A percentile compares a stretch with the other conserved stretches of the same genome.
These are phyloP conservation scores for Steinernema carpocapsae DNA, from an alignment of 2,888 invertebrate species.

Conservation along the genomic window DNA sequence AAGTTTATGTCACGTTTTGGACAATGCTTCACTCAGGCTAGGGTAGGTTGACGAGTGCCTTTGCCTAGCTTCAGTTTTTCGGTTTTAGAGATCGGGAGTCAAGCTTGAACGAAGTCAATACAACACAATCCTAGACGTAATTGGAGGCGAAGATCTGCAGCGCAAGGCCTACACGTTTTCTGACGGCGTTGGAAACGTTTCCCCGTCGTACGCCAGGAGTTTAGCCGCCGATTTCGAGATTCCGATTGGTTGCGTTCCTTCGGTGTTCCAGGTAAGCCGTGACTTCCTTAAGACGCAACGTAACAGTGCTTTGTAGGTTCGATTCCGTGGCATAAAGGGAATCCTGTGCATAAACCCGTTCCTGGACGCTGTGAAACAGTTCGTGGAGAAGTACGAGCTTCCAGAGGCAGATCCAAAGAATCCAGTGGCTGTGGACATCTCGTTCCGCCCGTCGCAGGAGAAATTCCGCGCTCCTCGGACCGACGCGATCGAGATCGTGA, in stretches of 20 bases:
- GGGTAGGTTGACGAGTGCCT: conserved; percentile 40
- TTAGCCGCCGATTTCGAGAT: conserved; percentile 51
- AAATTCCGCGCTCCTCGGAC: conserved; percentile 39
- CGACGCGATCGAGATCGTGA: conserved; percentile 60
- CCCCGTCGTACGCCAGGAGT: conserved; percentile 49
- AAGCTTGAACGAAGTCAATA: conserved; percentile 41
- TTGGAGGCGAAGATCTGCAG: conserved; percentile 45
- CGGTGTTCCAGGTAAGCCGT: conserved; percentile 55
- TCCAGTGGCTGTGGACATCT: background rate
- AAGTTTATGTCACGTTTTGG: conserved; percentile 55
- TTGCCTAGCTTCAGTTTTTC: background rate
- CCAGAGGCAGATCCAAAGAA: background rate
- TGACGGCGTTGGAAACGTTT: conserved; percentile 65
- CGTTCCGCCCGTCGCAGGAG: conserved; percentile 40
- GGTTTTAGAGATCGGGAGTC: conserved; percentile 43
- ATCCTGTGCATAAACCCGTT: conserved; percentile 38
- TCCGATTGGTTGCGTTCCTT: conserved; percentile 51
- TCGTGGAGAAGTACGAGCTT: background rate
- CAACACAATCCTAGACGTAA: conserved; percentile 41
- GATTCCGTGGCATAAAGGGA: conserved; percentile 43
- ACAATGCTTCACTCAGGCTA: conserved; percentile 53
- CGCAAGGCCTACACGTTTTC: conserved; percentile 56
- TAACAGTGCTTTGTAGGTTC: conserved; percentile 45
- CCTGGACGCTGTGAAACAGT: background rate
- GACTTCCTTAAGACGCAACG: too few relatives aligned